Conservation (phyloP, 2,797 vertebrate genomes). For the Cottoperca gobio region DNA sequence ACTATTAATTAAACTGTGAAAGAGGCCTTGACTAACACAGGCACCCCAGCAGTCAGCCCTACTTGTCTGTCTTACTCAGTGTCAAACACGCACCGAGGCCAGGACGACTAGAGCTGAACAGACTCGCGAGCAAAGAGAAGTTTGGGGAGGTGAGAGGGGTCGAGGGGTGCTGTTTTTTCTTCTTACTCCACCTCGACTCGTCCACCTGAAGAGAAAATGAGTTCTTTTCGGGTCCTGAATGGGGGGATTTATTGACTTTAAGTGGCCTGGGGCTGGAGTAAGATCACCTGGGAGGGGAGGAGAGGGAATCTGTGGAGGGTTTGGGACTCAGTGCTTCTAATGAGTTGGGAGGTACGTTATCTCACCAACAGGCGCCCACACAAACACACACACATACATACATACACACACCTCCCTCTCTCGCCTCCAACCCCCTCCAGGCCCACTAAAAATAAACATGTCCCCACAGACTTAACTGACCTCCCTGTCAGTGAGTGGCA, state of each 20-base stretch:
- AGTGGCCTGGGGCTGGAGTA: constrained; percentile 72
- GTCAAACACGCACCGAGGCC: constrained; percentile 72
- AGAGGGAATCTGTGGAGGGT: constrained; percentile 66
- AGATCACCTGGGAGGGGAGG: constrained; percentile 74
- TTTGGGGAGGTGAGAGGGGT: constrained; percentile 64
- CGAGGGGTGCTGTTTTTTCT: constrained; percentile 71
- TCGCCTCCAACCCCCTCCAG: constrained; percentile 67
- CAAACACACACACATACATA: constrained; percentile 52
- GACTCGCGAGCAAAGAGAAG: constrained; percentile 49
- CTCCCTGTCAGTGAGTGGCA: constrained; percentile 81
- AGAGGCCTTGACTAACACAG: constrained; percentile 84
- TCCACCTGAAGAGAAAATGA: constrained; percentile 81
- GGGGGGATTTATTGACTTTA: constrained; percentile 81
- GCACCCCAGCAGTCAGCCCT: constrained; percentile 75
- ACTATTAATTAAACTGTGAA: constrained; percentile 88
- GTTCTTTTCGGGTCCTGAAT: constrained; percentile 74
- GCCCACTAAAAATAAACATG: constrained; percentile 84
- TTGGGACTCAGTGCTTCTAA: constrained; percentile 75
- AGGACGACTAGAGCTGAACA: constrained; percentile 61
- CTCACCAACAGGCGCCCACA: constrained; percentile 74
- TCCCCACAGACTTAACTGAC: constrained; percentile 82
- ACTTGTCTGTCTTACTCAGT: constrained; percentile 85
- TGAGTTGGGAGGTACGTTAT: constrained; percentile 81
- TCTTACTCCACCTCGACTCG: constrained; percentile 69
- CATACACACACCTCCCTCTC: constrained; percentile 63